Percentiles rank a stretch among this genome's conserved stretches.
Evolutionary conservation across 2,797 vertebrate genomes (phyloP).

Genomic region (Rhyacichthys aspro): DNA sequence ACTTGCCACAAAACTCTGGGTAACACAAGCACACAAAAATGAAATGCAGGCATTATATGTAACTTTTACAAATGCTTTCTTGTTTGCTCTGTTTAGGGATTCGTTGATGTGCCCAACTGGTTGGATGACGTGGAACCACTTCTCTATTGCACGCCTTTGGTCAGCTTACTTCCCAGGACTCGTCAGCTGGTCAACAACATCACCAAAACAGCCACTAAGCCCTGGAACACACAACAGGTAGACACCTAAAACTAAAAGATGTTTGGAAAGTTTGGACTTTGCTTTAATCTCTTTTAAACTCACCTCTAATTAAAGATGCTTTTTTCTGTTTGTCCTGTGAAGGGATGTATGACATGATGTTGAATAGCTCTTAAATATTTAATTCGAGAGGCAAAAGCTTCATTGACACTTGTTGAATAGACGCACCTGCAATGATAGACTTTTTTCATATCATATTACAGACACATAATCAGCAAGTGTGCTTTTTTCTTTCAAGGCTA

Average conservation of each 20-base stretch:
- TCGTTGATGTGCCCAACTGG: conserved; percentile 66
- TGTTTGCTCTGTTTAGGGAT: conserved; percentile 60
- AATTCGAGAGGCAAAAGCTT: conserved; percentile 41
- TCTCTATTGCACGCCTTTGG: conserved; percentile 73
- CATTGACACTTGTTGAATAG: conserved; percentile 44
- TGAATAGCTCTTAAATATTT: conserved; percentile 74
- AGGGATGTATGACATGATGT: conserved; percentile 38
- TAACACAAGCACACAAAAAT: conserved; percentile 34
- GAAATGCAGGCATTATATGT: not conserved
- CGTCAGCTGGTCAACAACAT: conserved; percentile 54
- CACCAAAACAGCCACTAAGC: conserved; percentile 22
- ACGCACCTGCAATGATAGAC: conserved; percentile 11
- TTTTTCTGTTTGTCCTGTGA: conserved; percentile 41
- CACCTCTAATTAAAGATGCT: conserved; percentile 42
- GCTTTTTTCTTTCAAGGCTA: conserved; percentile 68
- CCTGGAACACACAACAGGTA: conserved; percentile 85
- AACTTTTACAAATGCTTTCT: not conserved
- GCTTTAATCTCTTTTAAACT: conserved; percentile 21
- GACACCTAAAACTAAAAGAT: not conserved
- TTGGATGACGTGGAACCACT: conserved; percentile 70
- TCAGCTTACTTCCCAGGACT: conserved; percentile 67
- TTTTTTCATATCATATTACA: conserved; percentile 24
- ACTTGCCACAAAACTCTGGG: conserved; percentile 81
- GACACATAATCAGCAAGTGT: not conserved
- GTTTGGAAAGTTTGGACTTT: conserved; percentile 1